Evolutionary conservation across 2,797 vertebrate genomes (phyloP), one percentile per base, ranked within the genome.

Genomic region (Paratrypauchen microcephalus): DNA sequence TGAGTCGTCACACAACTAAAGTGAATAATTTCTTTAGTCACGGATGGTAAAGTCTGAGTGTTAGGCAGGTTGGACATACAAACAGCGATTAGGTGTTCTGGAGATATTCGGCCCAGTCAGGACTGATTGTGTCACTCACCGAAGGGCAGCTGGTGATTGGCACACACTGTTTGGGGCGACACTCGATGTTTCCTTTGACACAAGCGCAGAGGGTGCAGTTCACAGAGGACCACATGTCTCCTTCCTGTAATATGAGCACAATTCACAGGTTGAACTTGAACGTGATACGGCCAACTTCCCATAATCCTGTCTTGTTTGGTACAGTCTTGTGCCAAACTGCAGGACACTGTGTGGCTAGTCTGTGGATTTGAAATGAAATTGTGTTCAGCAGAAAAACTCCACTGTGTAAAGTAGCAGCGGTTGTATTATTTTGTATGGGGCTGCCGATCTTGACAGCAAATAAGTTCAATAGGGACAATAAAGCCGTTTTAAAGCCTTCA

Each of bases 121-220:
- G 4, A 15, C 4, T 26, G 54, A 57, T 18, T 21, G 0, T 57
- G 69, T 86, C 71, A 88, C 92, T 93, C 86, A 94, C 92, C 72
- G 90, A 87, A 69, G 97, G 97, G 86, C 97, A 99, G 93, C 94
- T 97, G 91, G 84, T 95, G 90, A 98, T 91, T 71, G 97, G 95
- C 60, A 96, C 86, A 72, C 97, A 99, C 63, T 96, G 94, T 81
- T 98, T 99, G 83, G 94, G 96, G 60, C 89, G 95, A 92, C 97
- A 99, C 83, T 96, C 94, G 0, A 93, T 92, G 84, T 72, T 95
- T 86, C 97, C 97, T 89, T 95, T 95, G 50, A 94, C 89, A 75
- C 97, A 99, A 70, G 95, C 95, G 76, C 97, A 99, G 74, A 99
- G 95, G 50, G 95, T 94, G 75, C 97, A 99, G 93, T 98, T 99